phyloP scores from a whole-genome alignment of 2,797 vertebrate species.

The Antennarius maculatus region DNA sequence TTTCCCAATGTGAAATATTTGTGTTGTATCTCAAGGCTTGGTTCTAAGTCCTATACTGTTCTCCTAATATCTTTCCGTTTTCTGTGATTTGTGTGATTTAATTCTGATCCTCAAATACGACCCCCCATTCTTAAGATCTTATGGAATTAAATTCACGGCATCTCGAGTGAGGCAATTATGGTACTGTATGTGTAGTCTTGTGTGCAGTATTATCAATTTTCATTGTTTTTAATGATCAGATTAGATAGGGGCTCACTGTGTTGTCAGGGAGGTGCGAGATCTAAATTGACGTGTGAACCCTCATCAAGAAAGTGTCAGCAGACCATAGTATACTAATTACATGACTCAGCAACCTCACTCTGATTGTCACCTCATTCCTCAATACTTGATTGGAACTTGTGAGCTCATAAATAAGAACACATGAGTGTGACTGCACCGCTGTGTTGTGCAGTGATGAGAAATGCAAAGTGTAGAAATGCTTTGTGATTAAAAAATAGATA shows the following conservation, averaged over 20 bases:
- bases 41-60: no score
- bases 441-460: neutral
- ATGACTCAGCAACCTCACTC: neutral
- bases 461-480: slow-evolving; percentile 2
- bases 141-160: neutral
- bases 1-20: no score
- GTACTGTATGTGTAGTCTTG: neutral
- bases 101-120: neutral
- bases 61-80: no score
- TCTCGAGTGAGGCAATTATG: neutral
- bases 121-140: no score
- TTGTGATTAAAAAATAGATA: slow-evolving; percentile 17
- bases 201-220: slow-evolving; percentile 2
- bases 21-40: no score
- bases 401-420: slow-evolving; percentile 2
- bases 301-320: slow-evolving; percentile 24
- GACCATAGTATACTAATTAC: slow-evolving; percentile 32
- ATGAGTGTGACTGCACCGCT: neutral
- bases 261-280: slow-evolving; percentile 21
- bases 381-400: neutral
- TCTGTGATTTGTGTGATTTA: neutral
- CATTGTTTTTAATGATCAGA: slow-evolving; percentile 24
- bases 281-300: slow-evolving; percentile 1
- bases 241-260: neutral
- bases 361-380: neutral